A percentile compares a stretch with the other conserved stretches of the same genome.
phyloP scores from a whole-genome alignment of 37 sponge, comb jelly and placozoan species.

The Beroe ovata region DNA sequence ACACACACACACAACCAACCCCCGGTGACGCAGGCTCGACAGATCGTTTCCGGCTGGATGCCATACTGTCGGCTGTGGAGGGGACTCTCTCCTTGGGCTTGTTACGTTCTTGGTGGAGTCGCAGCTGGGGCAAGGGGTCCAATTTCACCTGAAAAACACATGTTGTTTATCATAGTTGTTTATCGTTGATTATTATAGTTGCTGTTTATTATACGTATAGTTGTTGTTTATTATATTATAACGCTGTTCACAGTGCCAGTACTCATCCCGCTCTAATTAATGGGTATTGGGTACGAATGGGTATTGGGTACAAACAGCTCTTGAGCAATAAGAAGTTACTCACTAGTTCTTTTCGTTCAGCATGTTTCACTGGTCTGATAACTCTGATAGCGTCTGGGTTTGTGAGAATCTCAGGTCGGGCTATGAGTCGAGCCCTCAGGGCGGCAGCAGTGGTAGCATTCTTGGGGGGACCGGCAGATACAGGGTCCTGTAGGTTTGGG shows the following conservation, averaged over 20 bases:
- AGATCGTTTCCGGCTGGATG: background rate
- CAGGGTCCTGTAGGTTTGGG: conserved; percentile 24
- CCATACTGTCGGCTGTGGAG: conserved; percentile 7
- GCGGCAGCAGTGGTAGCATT: conserved; percentile 67
- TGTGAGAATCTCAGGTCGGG: conserved; percentile 71
- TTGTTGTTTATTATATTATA: too few relatives aligned
- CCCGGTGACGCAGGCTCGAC: background rate
- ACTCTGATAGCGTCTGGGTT: conserved; percentile 64
- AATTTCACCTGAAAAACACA: conserved; percentile 28
- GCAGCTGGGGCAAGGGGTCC: conserved; percentile 36
- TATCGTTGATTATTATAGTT: too few relatives aligned
- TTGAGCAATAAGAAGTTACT: too few relatives aligned
- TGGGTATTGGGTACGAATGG: too few relatives aligned
- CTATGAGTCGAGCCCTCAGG: conserved; percentile 74
- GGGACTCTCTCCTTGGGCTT: conserved; percentile 48
- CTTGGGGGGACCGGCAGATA: background rate
- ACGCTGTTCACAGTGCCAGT: too few relatives aligned
- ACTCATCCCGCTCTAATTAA: too few relatives aligned
- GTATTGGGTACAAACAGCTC: too few relatives aligned
- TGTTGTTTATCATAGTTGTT: too few relatives aligned
- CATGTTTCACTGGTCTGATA: conserved; percentile 63
- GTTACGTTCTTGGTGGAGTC: conserved; percentile 23
- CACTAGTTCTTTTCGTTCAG: conserved; percentile 58
- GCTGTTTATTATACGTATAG: too few relatives aligned
- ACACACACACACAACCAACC: too few relatives aligned